Base-by-base conservation (phyloP, 2,113 vertebrate species). In the Pseudorectes ferrugineus region DNA sequence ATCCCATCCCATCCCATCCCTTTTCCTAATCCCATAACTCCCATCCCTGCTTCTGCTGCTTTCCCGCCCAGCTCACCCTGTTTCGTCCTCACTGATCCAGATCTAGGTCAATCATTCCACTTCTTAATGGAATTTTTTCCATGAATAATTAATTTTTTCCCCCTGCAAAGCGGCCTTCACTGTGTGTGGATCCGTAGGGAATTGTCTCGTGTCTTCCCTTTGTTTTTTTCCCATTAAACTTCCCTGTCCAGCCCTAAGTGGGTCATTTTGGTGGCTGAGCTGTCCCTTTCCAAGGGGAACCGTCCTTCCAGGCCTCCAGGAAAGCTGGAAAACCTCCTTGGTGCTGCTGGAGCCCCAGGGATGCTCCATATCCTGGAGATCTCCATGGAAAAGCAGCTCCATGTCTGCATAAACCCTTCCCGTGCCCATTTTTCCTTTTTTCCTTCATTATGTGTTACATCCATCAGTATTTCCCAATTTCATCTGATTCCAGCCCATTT, bases 71-170 rank as follows among this genome's bases (percentile, higher is more conserved):
- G 70, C 82, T 85, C 88, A 65, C 66, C 85, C 76, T 18, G 9
- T 55, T 73, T 46, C 20, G 29, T 63, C 92, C 92, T 82, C 78
- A 6, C 71, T 72, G 31, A 82, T 78, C 54, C 49, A 71, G 48
- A 59, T 81, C 38, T 89, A 81, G 57, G 66, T 82, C 67, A 85
- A 26, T 45, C 55, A 77, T 74, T 93, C 61, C 54, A 22, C 46
- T 86, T 49, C 67, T 92, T 91, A 91, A 87, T 92, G 89, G 84
- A 66, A 74, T 83, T 61, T 73, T 35, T 91, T 29, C 91, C 89
- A 79, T 91, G 71, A 76, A 83, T 93, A 79, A 63, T 61, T 21
- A 6, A 16, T 21, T 26, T 22, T 6, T 35, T 2, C 8, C 24
- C 67, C 28, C 57, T 46, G 14, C 66, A 8, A 35, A 84, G 80